These are phyloP conservation scores for Sarcophaga rosellei DNA, from an alignment of 2,888 invertebrate genomes.

Conservation along the genomic window DNA sequence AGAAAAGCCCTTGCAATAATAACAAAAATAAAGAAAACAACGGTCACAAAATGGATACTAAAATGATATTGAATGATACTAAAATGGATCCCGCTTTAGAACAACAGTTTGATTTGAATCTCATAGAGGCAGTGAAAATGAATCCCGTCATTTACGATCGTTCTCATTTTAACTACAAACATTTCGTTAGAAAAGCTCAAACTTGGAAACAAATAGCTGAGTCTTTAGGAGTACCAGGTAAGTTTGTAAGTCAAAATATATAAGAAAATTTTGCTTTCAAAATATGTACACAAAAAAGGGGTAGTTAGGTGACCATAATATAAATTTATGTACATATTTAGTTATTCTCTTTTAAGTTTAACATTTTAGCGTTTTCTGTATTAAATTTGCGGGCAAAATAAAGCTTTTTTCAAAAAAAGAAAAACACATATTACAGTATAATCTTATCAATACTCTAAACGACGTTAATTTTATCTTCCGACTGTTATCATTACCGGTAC, in stretches of 20 bases:
- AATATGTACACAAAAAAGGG: background rate
- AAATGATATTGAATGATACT: no score
- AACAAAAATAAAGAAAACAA: slow-evolving; percentile 30
- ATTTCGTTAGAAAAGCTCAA: slow-evolving; percentile 78
- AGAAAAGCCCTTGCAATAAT: slow-evolving; percentile 40
- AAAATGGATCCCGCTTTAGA: slow-evolving; percentile 79
- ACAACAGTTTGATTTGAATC: slow-evolving; percentile 79
- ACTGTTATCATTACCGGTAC: no score
- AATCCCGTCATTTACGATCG: slow-evolving; percentile 79
- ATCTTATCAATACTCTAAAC: no score
- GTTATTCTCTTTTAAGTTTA: background rate
- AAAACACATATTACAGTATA: no score
- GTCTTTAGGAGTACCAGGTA: slow-evolving; percentile 78
- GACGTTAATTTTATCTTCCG: no score
- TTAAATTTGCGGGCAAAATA: background rate
- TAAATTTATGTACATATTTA: background rate
- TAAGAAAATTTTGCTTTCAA: background rate
- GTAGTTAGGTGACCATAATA: background rate
- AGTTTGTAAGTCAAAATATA: slow-evolving; percentile 56
- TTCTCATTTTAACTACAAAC: slow-evolving; percentile 78
- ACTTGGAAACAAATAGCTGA: slow-evolving; percentile 79
- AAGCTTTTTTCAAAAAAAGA: no score
- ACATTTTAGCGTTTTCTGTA: background rate
- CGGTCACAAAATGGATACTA: slow-evolving; percentile 72
- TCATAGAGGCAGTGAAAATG: slow-evolving; percentile 78